Base-by-base conservation (phyloP, 2,797 vertebrate genomes). In the Enteromius anoplus region DNA sequence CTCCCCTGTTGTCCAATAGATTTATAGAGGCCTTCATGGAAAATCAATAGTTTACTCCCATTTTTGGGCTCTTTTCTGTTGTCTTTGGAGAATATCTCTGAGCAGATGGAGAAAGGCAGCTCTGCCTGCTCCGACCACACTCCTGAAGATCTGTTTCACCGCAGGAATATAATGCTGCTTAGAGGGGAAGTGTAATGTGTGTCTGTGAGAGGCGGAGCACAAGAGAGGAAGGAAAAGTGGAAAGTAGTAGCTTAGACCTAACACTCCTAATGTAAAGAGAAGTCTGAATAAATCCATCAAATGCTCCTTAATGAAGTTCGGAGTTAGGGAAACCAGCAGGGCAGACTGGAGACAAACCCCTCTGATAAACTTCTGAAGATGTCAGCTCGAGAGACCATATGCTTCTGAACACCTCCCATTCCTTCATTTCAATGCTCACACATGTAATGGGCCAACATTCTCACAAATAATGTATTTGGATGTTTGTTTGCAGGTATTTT, bases 51-150 rank as follows among this genome's bases (percentile, higher is more conserved):
- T 68, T 47, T 37, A 58, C 7, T 70, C 45, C 42, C 72, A 71
- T 68, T 75, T 72, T 72, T 15, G 60, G 60, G 53, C 23, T 12
- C 17, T 58, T 64, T 72, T 51, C 69, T 79, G 82, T 81, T 81
- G 80, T 78, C 49, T 81, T 86, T 80, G 84, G 84, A 80, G 78
- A 60, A 21, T 55, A 11, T 66, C 49, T 58, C 47, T 1, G 64
- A 84, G 75, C 85, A 88, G 85, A 86, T 86, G 85, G 77, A 70
- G 32, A 23, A 21, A 80, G 40, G 70, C 83, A 71, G 60, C n/a
- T 19, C 26, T 65, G 64, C 58, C 45, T 45, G 85, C 53, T 79
- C 21, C 40, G 23, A 58, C 75, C 64, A 17, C 65, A 55, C 64
- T 80, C 60, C 29, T 66, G 45, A 81, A 80, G 55, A 73, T 85